phyloP scores from a whole-genome alignment of 2,797 vertebrate species.

The Apogon talboti region DNA sequence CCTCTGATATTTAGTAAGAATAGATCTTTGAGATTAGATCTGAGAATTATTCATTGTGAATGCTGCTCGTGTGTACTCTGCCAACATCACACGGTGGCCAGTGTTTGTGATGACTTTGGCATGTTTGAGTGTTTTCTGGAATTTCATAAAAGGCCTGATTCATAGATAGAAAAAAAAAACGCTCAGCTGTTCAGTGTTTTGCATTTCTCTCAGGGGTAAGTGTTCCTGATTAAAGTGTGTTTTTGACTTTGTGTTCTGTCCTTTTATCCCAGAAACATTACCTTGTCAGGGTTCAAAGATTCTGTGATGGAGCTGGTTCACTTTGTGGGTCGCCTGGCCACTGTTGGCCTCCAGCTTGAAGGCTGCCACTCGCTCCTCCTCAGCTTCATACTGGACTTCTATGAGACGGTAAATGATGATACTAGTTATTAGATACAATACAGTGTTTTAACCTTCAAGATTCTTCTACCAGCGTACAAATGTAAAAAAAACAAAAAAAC shows the following conservation, averaged over 20 bases:
- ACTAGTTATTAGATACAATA: not conserved
- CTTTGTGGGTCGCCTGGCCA: slow-evolving; percentile 88
- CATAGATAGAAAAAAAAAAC: slow-evolving; percentile 7
- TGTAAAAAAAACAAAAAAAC: no score
- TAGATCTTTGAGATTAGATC: not conserved
- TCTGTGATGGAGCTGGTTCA: slow-evolving; percentile 87
- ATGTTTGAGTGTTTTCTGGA: slow-evolving; percentile 41
- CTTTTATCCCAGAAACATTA: slow-evolving; percentile 85
- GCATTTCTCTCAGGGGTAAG: not conserved
- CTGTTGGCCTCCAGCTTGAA: slow-evolving; percentile 87
- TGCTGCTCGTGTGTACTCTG: slow-evolving; percentile 19
- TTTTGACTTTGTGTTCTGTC: slow-evolving; percentile 30
- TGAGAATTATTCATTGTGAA: slow-evolving; percentile 22
- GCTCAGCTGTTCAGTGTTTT: not conserved
- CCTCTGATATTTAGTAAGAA: slow-evolving; percentile 22
- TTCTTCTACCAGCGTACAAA: slow-evolving; percentile 3
- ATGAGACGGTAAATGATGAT: slow-evolving; percentile 86
- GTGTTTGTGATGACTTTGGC: slow-evolving; percentile 19
- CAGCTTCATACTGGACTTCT: slow-evolving; percentile 92
- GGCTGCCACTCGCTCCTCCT: slow-evolving; percentile 86
- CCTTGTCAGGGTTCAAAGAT: slow-evolving; percentile 86
- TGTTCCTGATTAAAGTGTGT: slow-evolving; percentile 2
- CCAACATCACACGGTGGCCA: slow-evolving; percentile 14
- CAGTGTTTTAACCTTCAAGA: not conserved
- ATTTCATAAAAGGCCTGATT: slow-evolving; percentile 30